Conservation (phyloP, 2,888 invertebrate genomes). For the Metacarcinus magister region DNA sequence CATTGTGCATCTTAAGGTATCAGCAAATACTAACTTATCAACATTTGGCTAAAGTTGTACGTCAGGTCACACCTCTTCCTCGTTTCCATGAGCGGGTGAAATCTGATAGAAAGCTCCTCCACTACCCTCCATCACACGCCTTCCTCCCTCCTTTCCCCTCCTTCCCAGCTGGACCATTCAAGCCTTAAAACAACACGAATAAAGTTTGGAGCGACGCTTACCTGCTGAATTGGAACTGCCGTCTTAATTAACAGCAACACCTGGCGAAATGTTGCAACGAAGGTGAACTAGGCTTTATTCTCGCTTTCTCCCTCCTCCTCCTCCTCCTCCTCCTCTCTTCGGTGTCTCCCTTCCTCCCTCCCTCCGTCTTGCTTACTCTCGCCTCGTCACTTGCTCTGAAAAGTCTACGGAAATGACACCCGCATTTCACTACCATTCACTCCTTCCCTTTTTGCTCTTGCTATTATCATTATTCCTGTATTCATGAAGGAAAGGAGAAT, state of each 20-base stretch:
- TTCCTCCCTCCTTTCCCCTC: not conserved
- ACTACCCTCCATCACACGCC: not conserved
- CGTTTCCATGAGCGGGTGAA: not conserved
- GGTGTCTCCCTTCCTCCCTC: not conserved
- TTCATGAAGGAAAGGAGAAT: not conserved
- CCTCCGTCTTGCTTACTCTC: not conserved
- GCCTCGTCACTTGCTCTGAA: not conserved
- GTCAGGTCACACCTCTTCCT: not conserved
- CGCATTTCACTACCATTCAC: not conserved
- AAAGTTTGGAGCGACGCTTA: constrained; percentile 41
- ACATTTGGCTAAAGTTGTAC: too few relatives aligned
- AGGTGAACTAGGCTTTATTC: not conserved
- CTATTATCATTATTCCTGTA: not conserved
- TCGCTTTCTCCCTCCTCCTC: not conserved
- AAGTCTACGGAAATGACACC: not conserved
- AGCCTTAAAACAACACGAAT: not conserved
- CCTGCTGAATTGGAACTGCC: not conserved
- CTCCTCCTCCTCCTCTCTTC: not conserved
- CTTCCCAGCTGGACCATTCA: not conserved
- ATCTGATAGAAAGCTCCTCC: not conserved
- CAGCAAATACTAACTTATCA: too few relatives aligned
- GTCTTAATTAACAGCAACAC: constrained; percentile 33
- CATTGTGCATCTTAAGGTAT: too few relatives aligned
- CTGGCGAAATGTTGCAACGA: not conserved
- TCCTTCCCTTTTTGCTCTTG: not conserved